Evolutionary conservation across 2,797 vertebrate species (phyloP).

Genomic region (Columba guinea): DNA sequence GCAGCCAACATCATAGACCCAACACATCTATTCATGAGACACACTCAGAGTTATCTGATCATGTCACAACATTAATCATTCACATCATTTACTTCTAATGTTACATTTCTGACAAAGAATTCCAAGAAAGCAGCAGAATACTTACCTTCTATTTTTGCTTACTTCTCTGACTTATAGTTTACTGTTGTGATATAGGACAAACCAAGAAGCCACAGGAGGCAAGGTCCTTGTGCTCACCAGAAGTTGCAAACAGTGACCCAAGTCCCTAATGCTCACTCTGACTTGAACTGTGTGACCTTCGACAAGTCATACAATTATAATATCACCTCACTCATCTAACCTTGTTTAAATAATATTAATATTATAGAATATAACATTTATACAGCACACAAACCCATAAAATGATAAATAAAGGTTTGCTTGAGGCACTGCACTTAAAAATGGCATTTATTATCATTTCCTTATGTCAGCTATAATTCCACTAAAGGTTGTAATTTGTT

Average conservation of each 20-base stretch:
- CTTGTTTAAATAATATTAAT: not conserved
- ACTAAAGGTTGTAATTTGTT: not conserved
- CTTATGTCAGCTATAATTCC: not conserved
- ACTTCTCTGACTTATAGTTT: not conserved
- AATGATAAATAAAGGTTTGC: not conserved
- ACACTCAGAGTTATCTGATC: not conserved
- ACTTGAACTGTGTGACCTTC: not conserved
- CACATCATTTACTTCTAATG: not conserved
- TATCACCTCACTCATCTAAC: not conserved
- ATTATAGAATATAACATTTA: not conserved
- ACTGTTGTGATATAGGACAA: not conserved
- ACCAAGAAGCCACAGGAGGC: not conserved
- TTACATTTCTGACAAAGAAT: not conserved
- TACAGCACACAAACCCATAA: not conserved
- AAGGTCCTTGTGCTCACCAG: not conserved
- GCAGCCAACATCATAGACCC: not conserved
- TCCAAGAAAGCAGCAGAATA: not conserved
- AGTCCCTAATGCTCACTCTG: not conserved
- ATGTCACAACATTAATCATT: not conserved
- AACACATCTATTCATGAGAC: not conserved
- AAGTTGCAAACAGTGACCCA: not conserved
- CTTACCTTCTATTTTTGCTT: not conserved
- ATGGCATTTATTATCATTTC: not conserved
- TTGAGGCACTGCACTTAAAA: not conserved
- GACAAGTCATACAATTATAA: not conserved